A percentile compares a stretch with the other conserved stretches of the same genome.
Evolutionary conservation across 2,797 vertebrate species (phyloP).

Genomic region (Acipenser ruthenus): DNA sequence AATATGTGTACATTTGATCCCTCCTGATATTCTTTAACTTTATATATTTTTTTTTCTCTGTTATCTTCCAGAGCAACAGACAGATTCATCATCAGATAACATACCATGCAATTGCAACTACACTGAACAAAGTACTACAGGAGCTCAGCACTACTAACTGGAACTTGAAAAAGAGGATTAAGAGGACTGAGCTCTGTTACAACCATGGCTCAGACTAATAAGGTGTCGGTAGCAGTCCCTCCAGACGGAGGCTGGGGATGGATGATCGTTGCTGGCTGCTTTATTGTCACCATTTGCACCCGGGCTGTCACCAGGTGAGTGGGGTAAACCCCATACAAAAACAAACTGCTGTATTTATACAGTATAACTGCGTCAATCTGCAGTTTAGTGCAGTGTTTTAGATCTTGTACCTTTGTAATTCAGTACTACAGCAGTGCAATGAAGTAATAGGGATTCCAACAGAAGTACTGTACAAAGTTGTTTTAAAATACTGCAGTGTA

Average conservation of each 20-base stretch:
- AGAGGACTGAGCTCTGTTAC: constrained; percentile 13
- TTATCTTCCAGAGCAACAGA: constrained; percentile 24
- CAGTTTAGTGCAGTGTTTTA: too few species aligned
- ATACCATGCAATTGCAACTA: constrained; percentile 12
- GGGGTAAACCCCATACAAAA: too few species aligned
- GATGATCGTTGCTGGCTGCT: constrained; percentile 84
- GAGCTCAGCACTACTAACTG: constrained; percentile 1
- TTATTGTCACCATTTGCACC: constrained; percentile 88
- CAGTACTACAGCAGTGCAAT: too few species aligned
- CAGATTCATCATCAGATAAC: constrained; percentile 24
- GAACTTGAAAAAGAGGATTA: not conserved
- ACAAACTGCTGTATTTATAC: too few species aligned
- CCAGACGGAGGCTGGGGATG: constrained; percentile 88
- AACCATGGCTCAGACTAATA: constrained; percentile 52
- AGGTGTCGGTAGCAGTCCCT: constrained; percentile 31
- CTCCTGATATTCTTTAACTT: too few species aligned
- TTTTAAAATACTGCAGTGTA: too few species aligned
- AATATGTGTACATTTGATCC: too few species aligned
- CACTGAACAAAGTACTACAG: not conserved
- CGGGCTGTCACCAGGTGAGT: constrained; percentile 82
- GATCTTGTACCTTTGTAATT: too few species aligned
- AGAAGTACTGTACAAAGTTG: too few species aligned
- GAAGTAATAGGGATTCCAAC: too few species aligned
- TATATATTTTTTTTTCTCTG: not conserved
- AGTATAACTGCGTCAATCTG: too few species aligned